Base-by-base conservation (phyloP, 1,140 invertebrate genomes). In the Onthophagus taurus region DNA sequence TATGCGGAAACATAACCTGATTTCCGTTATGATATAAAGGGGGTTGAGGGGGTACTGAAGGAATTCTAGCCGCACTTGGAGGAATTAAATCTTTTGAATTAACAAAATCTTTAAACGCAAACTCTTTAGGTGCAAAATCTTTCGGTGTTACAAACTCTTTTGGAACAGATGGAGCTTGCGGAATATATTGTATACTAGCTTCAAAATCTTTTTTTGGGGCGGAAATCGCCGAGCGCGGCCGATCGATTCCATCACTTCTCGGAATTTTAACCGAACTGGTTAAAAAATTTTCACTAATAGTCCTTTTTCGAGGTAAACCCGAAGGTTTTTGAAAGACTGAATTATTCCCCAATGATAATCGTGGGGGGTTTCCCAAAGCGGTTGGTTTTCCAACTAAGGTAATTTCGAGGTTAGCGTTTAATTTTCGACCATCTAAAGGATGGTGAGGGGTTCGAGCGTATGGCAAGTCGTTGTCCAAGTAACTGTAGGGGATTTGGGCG, bases 341-440 rank as follows among this genome's bases (percentile, higher is more conserved):
- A 30, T 24, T 19, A 23, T 11, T 4, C n/a, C 24, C 11, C 12
- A 18, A 23, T 42, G 19, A 23, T 49, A 46, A n/a, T 39, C 14
- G 16, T 53, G 51, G 7, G 50, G n/a, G n/a, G n/a, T n/a, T n/a
- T n/a, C n/a, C n/a, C n/a, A n/a, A n/a, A n/a, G n/a, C n/a, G n/a
- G n/a, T n/a, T n/a, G n/a, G n/a, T n/a, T n/a, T 39, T 11, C 48
- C 52, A 2, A 79, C 74, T 48, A 78, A 50, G 0, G 75, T 79
- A 24, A 79, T 78, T 59, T 79, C 75, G 36, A 79, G 51, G 53
- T 77, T 76, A 0, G 72, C 71, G 1, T 69, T 72, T 3, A 75
- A 64, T 21, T 58, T 51, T 24, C 60, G 46, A 13, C 52, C 55
- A 20, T 63, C 63, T 13, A 62, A 36, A 26, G 61, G 8, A 2